phyloP scores from a whole-genome alignment of 2,888 invertebrate genomes.

The Rhamnusium bicolor region DNA sequence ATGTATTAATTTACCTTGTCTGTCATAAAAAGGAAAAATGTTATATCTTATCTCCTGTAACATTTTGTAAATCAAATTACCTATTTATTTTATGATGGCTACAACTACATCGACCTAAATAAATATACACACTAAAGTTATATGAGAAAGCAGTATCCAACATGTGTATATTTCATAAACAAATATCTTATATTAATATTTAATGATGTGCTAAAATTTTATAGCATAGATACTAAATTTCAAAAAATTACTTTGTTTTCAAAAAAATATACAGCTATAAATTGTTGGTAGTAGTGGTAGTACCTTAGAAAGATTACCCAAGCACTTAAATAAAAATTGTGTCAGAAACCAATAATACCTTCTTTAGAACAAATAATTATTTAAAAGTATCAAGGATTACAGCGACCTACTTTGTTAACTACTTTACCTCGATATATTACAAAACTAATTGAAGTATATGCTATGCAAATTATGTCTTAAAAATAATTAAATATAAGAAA shows the following conservation, averaged over 20 bases:
- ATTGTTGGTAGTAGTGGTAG: no score
- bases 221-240: neutral
- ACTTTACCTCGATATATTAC: no score
- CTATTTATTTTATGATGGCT: neutral
- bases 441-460: no score
- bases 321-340: no score
- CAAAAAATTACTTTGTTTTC: neutral
- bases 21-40: neutral
- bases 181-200: neutral
- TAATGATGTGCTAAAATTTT: neutral
- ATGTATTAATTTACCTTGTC: conserved; percentile 2
- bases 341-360: no score
- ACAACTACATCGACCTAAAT: conserved; percentile 8
- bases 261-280: no score
- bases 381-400: no score
- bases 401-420: no score
- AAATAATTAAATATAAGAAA: no score
- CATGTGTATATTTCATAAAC: neutral
- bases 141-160: neutral
- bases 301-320: no score
- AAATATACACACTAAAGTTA: neutral
- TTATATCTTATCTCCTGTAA: neutral
- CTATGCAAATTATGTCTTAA: no score
- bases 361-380: no score
- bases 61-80: neutral